Evolutionary conservation across 2,797 vertebrate species (phyloP).

Genomic region (Urocyon cinereoargenteus): DNA sequence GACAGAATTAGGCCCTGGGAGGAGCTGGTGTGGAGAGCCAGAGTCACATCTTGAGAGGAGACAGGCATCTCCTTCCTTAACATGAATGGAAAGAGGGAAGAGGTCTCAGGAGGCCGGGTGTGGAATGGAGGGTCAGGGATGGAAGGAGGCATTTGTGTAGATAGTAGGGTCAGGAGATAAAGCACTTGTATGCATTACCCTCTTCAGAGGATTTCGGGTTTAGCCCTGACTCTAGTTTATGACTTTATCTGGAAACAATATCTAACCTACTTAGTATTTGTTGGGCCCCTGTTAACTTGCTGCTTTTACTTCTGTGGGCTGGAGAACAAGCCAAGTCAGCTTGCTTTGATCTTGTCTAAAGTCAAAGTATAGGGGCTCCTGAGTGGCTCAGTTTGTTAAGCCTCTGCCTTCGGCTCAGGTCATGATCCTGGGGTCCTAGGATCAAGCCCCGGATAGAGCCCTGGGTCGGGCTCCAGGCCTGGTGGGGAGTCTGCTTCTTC

Average conservation of each 20-base stretch:
- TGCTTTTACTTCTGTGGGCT: neutral
- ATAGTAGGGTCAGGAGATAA: neutral
- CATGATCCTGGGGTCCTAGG: too few species aligned
- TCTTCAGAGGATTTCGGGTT: slow-evolving; percentile 15
- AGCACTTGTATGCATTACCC: neutral
- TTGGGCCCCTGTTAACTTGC: neutral
- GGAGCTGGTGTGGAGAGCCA: neutral
- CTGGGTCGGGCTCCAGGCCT: too few species aligned
- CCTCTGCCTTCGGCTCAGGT: too few species aligned
- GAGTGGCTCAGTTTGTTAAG: too few species aligned
- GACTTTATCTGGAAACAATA: slow-evolving; percentile 34
- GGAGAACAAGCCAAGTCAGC: neutral
- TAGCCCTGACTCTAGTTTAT: neutral
- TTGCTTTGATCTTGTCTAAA: neutral
- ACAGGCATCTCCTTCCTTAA: neutral
- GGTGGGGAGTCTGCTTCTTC: too few species aligned
- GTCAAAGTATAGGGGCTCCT: neutral
- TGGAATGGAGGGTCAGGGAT: neutral
- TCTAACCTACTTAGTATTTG: neutral
- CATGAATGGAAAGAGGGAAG: neutral
- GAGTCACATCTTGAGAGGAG: slow-evolving; percentile 8
- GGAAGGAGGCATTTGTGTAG: neutral
- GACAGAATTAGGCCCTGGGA: neutral
- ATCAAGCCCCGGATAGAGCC: too few species aligned
- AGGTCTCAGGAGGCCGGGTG: neutral